phyloP scores from a whole-genome alignment of 2,888 invertebrate genomes.

The Synergus umbraculus region DNA sequence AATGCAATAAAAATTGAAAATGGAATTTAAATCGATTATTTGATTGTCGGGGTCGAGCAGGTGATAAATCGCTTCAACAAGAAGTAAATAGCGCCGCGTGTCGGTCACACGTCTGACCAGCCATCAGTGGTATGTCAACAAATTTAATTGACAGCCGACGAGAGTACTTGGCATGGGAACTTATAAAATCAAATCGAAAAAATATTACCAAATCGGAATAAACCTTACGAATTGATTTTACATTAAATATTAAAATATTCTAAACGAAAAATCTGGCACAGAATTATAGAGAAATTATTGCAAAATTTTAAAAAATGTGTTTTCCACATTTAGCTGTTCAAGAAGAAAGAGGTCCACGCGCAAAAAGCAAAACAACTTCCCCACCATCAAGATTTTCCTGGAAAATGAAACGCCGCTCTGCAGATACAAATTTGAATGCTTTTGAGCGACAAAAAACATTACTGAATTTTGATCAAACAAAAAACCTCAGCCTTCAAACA shows the following conservation, averaged over 20 bases:
- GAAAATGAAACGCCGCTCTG: slow-evolving; percentile 2
- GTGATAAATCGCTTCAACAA: slow-evolving; percentile 54
- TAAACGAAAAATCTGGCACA: background rate
- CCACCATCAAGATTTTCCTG: background rate
- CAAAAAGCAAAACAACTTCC: slow-evolving; percentile 69
- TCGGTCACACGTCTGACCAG: slow-evolving; percentile 58
- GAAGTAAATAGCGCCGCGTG: slow-evolving; percentile 67
- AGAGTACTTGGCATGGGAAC: slow-evolving; percentile 26
- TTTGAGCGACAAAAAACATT: background rate
- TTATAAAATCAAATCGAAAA: slow-evolving; percentile 3
- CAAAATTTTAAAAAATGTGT: too few relatives aligned
- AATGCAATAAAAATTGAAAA: background rate
- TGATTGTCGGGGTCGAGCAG: slow-evolving; percentile 18
- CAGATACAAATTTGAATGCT: background rate
- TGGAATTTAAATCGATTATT: background rate
- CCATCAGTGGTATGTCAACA: slow-evolving; percentile 57
- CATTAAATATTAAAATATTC: background rate
- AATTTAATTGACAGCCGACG: slow-evolving; percentile 66
- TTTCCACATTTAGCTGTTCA: slow-evolving; percentile 83
- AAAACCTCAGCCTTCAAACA: background rate
- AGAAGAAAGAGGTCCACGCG: slow-evolving; percentile 89
- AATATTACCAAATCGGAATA: background rate
- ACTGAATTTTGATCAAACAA: background rate
- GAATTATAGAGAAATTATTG: background rate
- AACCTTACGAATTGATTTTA: background rate